phyloP scores from a whole-genome alignment of 2,888 invertebrate species.

The Callyntrura sp. region DNA sequence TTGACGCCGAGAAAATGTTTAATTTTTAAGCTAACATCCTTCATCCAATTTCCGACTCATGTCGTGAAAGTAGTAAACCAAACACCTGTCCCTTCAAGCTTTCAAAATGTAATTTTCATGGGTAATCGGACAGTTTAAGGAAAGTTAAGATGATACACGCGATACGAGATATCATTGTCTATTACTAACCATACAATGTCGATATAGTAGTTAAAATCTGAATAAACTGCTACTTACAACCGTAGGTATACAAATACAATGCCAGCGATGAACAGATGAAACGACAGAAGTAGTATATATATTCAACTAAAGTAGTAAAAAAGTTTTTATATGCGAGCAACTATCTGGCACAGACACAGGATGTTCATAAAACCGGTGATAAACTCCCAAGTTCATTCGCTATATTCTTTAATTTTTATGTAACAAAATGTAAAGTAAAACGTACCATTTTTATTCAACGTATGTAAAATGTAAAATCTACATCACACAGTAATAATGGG shows the following conservation, averaged over 20 bases:
- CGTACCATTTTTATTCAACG: too few relatives aligned
- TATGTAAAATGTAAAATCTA: too few relatives aligned
- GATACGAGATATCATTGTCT: conserved; percentile 25
- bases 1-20: not conserved
- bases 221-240: conserved; percentile 43
- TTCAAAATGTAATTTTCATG: conserved; percentile 12
- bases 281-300: too few relatives aligned
- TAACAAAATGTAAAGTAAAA: too few relatives aligned
- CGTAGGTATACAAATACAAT: conserved; percentile 13
- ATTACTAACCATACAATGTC: conserved; percentile 18
- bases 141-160: too few relatives aligned
- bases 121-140: conserved; percentile 41
- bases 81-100: conserved; percentile 65
- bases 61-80: conserved; percentile 59
- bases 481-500: too few relatives aligned
- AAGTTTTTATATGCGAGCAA: not conserved
- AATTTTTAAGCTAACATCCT: conserved; percentile 35
- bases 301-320: not conserved
- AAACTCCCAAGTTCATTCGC: conserved; percentile 12
- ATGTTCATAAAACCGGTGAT: conserved; percentile 47
- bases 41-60: conserved; percentile 32
- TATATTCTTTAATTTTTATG: too few relatives aligned
- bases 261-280: not conserved
- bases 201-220: conserved; percentile 55
- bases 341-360: conserved; percentile 22